A percentile compares a stretch with the other conserved stretches of the same genome.
Conservation (phyloP, 1,140 invertebrate genomes). For the Atta cephalotes region DNA sequence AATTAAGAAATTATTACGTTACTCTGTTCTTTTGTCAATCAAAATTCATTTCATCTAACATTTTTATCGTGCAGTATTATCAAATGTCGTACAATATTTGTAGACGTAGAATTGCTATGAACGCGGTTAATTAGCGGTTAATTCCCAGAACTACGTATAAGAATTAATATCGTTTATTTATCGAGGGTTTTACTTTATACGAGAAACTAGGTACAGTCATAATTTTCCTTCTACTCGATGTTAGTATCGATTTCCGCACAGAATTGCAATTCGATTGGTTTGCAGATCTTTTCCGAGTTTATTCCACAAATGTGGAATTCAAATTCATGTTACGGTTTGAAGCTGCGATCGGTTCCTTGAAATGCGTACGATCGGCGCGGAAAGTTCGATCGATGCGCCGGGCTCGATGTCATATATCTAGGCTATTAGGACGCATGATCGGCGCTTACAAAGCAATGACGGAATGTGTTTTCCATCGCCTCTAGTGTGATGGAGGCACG, state of each 20-base stretch:
- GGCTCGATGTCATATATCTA: slow-evolving; percentile 36
- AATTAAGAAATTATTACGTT: background rate
- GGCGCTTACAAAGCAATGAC: slow-evolving; percentile 10
- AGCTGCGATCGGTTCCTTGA: background rate
- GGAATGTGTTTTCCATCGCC: slow-evolving; percentile 38
- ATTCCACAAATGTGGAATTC: slow-evolving; percentile 57
- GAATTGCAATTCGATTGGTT: slow-evolving; percentile 6
- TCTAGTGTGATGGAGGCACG: background rate
- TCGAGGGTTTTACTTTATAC: slow-evolving; percentile 14
- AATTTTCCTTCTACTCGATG: background rate
- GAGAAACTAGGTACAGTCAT: background rate
- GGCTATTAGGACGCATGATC: slow-evolving; percentile 55
- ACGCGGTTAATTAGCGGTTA: background rate
- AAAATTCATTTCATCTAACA: background rate
- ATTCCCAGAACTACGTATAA: background rate
- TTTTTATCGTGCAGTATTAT: background rate
- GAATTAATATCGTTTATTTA: slow-evolving; percentile 12
- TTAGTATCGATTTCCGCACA: background rate
- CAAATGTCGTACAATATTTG: background rate
- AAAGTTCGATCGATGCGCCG: slow-evolving; percentile 26
- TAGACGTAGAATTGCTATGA: background rate
- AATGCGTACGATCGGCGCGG: background rate
- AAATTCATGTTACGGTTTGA: background rate
- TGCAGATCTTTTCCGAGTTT: slow-evolving; percentile 12
- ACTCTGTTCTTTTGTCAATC: background rate